phyloP scores from a whole-genome alignment of 2,888 invertebrate genomes.

The Hololepta plana region DNA sequence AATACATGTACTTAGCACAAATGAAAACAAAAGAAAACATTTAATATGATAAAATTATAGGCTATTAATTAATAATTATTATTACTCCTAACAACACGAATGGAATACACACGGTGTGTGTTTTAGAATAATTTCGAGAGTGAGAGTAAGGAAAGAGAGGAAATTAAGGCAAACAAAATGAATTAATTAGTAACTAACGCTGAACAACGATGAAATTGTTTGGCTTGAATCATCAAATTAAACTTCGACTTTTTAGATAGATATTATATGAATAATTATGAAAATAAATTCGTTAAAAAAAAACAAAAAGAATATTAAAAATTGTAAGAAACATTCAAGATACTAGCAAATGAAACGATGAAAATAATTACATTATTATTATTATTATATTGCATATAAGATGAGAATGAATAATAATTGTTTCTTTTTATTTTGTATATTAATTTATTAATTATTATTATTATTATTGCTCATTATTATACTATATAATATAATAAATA shows the following conservation, averaged over 20 bases:
- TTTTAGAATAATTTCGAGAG: conserved; percentile 1
- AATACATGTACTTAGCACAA: conserved; percentile 25
- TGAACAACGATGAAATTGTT: conserved; percentile 4
- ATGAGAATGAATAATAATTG: neutral
- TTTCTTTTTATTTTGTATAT: neutral
- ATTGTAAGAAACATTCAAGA: conserved; percentile 1
- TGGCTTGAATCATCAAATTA: too few species aligned
- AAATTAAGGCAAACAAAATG: neutral
- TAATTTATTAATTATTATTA: conserved; percentile 3
- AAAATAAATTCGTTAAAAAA: too few species aligned
- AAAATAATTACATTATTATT: neutral
- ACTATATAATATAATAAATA: too few species aligned
- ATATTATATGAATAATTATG: too few species aligned
- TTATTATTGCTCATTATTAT: conserved; percentile 20
- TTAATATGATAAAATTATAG: conserved; percentile 1
- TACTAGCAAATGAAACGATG: neutral
- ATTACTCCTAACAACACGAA: too few species aligned
- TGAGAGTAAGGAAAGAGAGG: neutral
- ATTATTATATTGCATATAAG: neutral
- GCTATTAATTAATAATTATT: conserved; percentile 3
- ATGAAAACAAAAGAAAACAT: conserved; percentile 13
- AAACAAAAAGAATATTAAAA: too few species aligned
- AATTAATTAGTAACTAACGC: neutral
- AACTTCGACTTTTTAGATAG: too few species aligned
- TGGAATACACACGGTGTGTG: too few species aligned